A percentile compares a stretch with the other conserved stretches of the same genome.
These are phyloP conservation scores for Prionailurus bengalensis DNA, from an alignment of 2,113 vertebrate species.

Conservation along the genomic window DNA sequence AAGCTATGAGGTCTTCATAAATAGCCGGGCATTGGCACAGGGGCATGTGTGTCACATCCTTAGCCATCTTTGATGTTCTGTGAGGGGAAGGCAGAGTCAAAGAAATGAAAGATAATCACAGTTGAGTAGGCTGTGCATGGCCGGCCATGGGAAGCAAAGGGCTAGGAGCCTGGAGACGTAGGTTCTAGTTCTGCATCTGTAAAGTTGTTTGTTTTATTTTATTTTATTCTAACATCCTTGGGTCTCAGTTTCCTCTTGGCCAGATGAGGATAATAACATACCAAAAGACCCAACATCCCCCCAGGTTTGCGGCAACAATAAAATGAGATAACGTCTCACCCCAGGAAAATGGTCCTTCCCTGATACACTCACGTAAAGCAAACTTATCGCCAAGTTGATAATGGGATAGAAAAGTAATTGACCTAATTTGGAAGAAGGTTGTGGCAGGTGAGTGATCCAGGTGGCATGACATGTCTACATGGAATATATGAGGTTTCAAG, in stretches of 20 bases:
- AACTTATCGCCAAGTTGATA: background rate
- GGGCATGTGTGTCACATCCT: background rate
- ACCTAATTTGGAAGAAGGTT: constrained; percentile 38
- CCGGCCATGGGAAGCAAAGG: too few relatives aligned
- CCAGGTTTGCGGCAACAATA: background rate
- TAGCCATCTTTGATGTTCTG: background rate
- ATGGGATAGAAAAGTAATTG: background rate
- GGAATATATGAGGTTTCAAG: background rate
- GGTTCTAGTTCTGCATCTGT: background rate
- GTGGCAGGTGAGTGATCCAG: background rate
- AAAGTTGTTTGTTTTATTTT: background rate
- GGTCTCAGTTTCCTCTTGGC: background rate
- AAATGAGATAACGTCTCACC: background rate
- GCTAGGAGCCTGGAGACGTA: background rate
- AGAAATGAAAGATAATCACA: background rate
- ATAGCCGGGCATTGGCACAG: background rate
- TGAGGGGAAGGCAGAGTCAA: background rate
- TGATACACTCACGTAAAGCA: background rate
- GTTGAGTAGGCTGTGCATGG: background rate
- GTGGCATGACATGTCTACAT: background rate
- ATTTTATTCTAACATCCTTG: background rate
- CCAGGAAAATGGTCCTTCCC: background rate
- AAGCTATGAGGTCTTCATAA: background rate
- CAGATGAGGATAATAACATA: background rate
- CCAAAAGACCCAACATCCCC: background rate